A percentile compares a stretch with the other conserved stretches of the same genome.
phyloP scores from a whole-genome alignment of 1,140 invertebrate genomes.

The Dolichoris vasculosae region DNA sequence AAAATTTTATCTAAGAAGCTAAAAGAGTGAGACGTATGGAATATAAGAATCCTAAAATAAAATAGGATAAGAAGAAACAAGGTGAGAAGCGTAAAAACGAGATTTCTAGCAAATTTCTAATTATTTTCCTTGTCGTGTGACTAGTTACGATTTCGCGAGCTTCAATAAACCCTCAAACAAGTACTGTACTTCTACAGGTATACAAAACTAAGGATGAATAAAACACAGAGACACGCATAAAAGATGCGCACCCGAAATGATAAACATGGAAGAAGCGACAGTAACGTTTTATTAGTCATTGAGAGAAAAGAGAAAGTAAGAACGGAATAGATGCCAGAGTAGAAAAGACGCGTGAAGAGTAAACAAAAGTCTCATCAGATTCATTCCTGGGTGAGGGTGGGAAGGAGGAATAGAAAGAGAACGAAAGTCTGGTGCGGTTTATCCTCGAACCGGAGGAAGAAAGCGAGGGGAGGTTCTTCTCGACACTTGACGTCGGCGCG shows the following conservation, averaged over 20 bases:
- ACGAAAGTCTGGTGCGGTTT: not conserved
- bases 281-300: not conserved
- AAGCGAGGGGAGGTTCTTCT: conserved; percentile 37
- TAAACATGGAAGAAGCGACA: not conserved
- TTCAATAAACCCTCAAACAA: not conserved
- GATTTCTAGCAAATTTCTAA: not conserved
- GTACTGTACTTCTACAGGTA: not conserved
- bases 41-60: no score
- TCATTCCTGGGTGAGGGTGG: no score
- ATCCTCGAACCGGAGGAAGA: not conserved
- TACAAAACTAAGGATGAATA: not conserved
- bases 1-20: no score
- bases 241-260: not conserved
- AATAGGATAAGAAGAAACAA: not conserved
- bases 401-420: conserved; percentile 28
- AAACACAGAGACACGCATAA: not conserved
- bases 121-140: no score
- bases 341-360: not conserved
- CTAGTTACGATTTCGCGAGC: not conserved
- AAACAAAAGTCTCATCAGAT: no score
- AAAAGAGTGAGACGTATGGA: no score
- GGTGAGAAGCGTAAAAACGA: not conserved
- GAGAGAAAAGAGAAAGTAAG: not conserved
- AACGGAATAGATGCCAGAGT: not conserved
- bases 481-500: conserved; percentile 33